Evolutionary conservation across 2,888 invertebrate species (phyloP).

Genomic region (Tenthredo notha): DNA sequence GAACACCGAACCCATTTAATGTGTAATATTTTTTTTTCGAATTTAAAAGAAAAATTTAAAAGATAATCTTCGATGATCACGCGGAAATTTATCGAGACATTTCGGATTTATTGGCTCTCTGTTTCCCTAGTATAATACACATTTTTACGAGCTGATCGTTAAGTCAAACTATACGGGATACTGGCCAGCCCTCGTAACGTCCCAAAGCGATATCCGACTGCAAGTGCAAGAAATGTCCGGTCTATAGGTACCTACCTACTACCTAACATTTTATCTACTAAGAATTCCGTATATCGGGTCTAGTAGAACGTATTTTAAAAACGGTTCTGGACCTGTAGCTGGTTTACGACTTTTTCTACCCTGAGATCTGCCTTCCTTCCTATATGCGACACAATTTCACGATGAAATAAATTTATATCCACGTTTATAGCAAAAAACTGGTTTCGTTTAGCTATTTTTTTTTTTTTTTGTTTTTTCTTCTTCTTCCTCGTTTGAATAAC

Average conservation of each 20-base stretch:
- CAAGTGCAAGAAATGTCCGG: conserved; percentile 30
- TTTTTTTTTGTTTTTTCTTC: not conserved
- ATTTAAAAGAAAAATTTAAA: not conserved
- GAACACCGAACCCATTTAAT: not conserved
- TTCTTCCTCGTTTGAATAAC: not conserved
- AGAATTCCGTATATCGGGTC: not conserved
- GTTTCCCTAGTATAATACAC: not conserved
- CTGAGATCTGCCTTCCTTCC: not conserved
- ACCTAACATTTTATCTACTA: not conserved
- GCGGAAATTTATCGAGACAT: not conserved
- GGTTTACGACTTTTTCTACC: not conserved
- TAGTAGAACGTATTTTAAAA: not conserved
- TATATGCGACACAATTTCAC: not conserved
- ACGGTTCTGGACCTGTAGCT: conserved; percentile 7
- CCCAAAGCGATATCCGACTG: conserved; percentile 16
- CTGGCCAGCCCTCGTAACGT: conserved; percentile 1
- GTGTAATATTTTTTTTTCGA: too few relatives aligned
- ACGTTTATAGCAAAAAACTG: not conserved
- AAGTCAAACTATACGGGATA: not conserved
- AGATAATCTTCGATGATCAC: not conserved
- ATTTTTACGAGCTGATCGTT: conserved; percentile 39
- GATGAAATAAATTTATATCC: not conserved
- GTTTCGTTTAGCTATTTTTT: not conserved
- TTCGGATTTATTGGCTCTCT: conserved; percentile 8
- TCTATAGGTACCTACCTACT: not conserved